Percentiles rank a stretch among this genome's conserved stretches.
phyloP scores from a whole-genome alignment of 2,797 vertebrate genomes.

The Siniperca obscura region DNA sequence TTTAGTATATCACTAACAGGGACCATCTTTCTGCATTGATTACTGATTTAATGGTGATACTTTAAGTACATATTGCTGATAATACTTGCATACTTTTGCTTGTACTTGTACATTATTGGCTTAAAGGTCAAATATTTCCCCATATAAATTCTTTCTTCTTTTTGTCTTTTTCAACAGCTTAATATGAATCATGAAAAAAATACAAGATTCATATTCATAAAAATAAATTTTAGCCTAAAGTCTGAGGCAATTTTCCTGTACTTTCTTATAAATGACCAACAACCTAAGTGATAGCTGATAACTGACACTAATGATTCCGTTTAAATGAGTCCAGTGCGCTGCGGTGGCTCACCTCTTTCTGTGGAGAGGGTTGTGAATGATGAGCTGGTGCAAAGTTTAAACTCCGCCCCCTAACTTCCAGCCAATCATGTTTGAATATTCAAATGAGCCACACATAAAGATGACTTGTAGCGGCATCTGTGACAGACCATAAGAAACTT shows the following conservation, averaged over 20 bases:
- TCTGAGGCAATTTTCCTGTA: not conserved
- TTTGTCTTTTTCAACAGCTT: not conserved
- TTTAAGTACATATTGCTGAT: not conserved
- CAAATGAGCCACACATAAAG: conserved; percentile 84
- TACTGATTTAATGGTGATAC: not conserved
- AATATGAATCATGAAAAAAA: not conserved
- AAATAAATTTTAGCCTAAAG: not conserved
- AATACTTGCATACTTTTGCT: not conserved
- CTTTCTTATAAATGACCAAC: not conserved
- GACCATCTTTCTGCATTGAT: not conserved
- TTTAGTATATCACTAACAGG: not conserved
- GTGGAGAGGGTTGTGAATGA: conserved; percentile 43
- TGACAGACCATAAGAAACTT: conserved; percentile 77
- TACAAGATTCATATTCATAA: not conserved
- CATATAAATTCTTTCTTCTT: not conserved
- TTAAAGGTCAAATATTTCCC: not conserved
- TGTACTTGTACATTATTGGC: no score
- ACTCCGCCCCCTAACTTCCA: conserved; percentile 63
- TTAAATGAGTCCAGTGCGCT: not conserved
- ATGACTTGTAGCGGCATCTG: conserved; percentile 71
- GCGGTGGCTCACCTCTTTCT: not conserved
- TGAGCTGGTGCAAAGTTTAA: conserved; percentile 51
- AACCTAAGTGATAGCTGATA: not conserved
- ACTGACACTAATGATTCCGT: not conserved
- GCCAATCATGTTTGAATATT: conserved; percentile 81